Conservation (phyloP, 1,140 invertebrate species). For the Hestina assimilis region DNA sequence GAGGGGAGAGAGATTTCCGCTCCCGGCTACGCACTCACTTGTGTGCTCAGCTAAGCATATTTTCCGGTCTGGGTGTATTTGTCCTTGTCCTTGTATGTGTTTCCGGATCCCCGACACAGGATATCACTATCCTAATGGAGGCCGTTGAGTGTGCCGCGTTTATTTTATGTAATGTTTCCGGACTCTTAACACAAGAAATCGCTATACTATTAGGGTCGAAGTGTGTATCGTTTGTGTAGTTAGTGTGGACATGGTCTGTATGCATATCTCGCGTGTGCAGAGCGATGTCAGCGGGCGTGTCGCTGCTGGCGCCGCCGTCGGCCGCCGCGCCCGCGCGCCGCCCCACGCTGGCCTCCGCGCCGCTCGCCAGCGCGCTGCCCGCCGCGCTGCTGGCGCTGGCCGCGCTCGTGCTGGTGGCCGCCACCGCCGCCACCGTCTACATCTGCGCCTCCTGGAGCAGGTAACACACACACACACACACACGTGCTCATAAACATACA, state of each 20-base stretch:
- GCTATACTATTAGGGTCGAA: too few relatives aligned
- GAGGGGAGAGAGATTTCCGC: too few relatives aligned
- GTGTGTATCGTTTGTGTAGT: too few relatives aligned
- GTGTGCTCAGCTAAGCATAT: too few relatives aligned
- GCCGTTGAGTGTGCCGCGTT: too few relatives aligned
- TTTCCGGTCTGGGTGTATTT: too few relatives aligned
- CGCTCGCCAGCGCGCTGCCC: constrained; percentile 86
- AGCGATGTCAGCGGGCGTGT: constrained; percentile 71
- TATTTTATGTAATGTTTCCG: too few relatives aligned
- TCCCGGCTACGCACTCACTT: too few relatives aligned
- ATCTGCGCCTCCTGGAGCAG: constrained; percentile 95
- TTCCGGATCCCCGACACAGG: too few relatives aligned
- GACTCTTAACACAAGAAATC: too few relatives aligned
- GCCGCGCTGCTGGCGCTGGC: constrained; percentile 92
- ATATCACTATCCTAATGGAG: too few relatives aligned
- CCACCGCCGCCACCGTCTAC: constrained; percentile 91
- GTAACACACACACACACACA: constrained; percentile 73
- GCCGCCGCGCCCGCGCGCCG: constrained; percentile 83
- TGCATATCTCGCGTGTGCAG: constrained; percentile 25
- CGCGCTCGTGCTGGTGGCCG: constrained; percentile 90
- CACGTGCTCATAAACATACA: background rate
- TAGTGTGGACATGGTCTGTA: background rate
- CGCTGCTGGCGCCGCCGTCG: constrained; percentile 72
- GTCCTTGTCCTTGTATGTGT: too few relatives aligned
- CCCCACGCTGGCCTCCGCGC: constrained; percentile 90